Evolutionary conservation across 2,888 invertebrate species (phyloP), one percentile per base, ranked within the genome.

Genomic region (Apeira syringaria): DNA sequence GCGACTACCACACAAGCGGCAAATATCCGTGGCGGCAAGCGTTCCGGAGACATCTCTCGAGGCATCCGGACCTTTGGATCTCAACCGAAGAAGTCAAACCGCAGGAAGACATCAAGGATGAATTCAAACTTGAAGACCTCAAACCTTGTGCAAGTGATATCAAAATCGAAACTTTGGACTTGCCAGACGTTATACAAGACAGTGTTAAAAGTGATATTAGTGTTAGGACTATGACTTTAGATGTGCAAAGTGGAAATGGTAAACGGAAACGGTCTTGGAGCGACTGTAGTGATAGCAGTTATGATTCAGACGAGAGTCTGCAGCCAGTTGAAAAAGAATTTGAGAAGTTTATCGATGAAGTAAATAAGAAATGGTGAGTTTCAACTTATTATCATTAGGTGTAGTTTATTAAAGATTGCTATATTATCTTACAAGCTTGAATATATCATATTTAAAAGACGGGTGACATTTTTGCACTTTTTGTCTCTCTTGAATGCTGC

Each of bases 321-420:
- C 76, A 79, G 44, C 88, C 89, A 0, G 87, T 80, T 0, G 89
- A 89, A 60, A 67, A 62, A 56, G 84, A 86, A 64, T 89, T 89
- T 53, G 81, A 83, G 53, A 70, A 72, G 61, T 86, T 89, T 28
- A 78, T 87, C 53, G 72, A 79, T 35, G 87, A 89, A 44, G 87
- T 90, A 37, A 79, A 82, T 62, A 79, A 75, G 58, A 84, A 87
- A 77, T 89, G 90, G 90, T 90, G 54, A 80, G 87, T 70, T 25
- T 7, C 18, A 22, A 0, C 25, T 42, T n/a, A n/a, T n/a, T n/a
- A n/a, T n/a, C n/a, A n/a, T n/a, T n/a, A n/a, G n/a, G n/a, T n/a
- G n/a, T n/a, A n/a, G n/a, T n/a, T n/a, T n/a, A n/a, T n/a, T n/a
- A n/a, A n/a, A n/a, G n/a, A n/a, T n/a, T n/a, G n/a, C n/a, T n/a